Percentiles rank a stretch among this genome's conserved stretches.
Conservation (phyloP, 2,113 vertebrate genomes). For the Bagarius yarrelli region DNA sequence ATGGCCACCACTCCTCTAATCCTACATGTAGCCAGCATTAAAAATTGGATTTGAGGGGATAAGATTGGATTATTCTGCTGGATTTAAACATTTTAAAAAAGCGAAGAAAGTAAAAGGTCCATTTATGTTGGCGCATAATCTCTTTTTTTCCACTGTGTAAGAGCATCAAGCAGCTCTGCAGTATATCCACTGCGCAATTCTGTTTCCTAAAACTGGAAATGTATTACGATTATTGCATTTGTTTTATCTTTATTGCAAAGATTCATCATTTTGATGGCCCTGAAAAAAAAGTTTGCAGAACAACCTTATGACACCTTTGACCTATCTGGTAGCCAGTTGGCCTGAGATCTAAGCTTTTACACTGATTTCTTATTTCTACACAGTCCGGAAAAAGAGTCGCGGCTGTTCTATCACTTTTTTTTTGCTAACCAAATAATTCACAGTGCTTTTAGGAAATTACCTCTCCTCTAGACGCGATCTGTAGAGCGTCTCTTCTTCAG, state of each 20-base stretch:
- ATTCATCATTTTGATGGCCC: slow-evolving; percentile 72
- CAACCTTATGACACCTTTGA: slow-evolving; percentile 66
- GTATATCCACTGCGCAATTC: slow-evolving; percentile 45
- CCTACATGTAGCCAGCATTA: slow-evolving; percentile 95
- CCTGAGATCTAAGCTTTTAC: slow-evolving; percentile 64
- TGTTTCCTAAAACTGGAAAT: slow-evolving; percentile 21
- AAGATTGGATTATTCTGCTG: slow-evolving; percentile 95
- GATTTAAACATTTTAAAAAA: slow-evolving; percentile 80
- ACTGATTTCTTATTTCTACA: slow-evolving; percentile 66
- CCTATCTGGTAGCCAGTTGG: slow-evolving; percentile 50
- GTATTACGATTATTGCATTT: slow-evolving; percentile 73
- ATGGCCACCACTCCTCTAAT: slow-evolving; percentile 85
- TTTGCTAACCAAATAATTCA: slow-evolving; percentile 68
- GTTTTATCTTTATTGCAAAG: slow-evolving; percentile 58
- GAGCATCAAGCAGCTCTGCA: slow-evolving; percentile 77
- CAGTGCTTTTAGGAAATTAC: slow-evolving; percentile 69
- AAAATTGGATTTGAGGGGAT: slow-evolving; percentile 98
- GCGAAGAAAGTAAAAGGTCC: slow-evolving; percentile 87
- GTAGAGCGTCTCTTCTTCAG: slow-evolving; percentile 36
- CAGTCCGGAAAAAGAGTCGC: slow-evolving; percentile 57
- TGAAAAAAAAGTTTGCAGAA: slow-evolving; percentile 70
- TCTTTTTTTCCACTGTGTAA: slow-evolving; percentile 77
- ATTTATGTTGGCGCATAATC: slow-evolving; percentile 93
- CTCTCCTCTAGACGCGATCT: slow-evolving; percentile 59
- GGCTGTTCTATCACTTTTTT: slow-evolving; percentile 64